Percentiles rank a stretch among this genome's conserved stretches.
These are phyloP conservation scores for Calonectris borealis DNA, from an alignment of 2,113 vertebrate genomes.

Conservation along the genomic window DNA sequence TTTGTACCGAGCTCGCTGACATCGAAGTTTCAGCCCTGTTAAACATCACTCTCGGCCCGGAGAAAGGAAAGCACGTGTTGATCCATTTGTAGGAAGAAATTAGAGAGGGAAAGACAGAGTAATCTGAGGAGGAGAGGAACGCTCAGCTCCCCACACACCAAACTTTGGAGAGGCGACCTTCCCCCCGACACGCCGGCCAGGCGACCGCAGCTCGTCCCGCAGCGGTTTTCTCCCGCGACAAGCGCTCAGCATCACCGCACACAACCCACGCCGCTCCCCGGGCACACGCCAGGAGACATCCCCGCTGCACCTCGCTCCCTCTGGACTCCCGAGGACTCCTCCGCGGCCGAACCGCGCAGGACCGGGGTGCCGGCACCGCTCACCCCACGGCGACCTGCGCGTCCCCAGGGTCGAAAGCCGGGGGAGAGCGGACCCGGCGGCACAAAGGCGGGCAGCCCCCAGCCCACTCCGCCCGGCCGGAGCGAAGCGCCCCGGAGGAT, in stretches of 20 bases:
- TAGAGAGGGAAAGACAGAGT: background rate
- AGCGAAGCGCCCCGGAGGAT: no score
- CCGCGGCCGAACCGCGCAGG: background rate
- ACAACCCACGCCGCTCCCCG: background rate
- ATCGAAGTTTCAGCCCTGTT: background rate
- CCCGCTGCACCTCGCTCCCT: background rate
- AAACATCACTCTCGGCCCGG: background rate
- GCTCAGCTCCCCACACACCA: background rate
- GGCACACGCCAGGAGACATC: background rate
- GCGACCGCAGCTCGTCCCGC: no score
- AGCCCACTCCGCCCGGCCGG: no score
- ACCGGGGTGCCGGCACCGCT: background rate
- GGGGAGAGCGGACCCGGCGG: background rate
- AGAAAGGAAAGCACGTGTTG: constrained; percentile 24
- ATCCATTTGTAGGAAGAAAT: background rate
- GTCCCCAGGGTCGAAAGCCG: background rate
- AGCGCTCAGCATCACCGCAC: background rate
- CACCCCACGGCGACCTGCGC: no score
- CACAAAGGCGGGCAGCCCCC: no score
- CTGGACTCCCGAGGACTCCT: background rate
- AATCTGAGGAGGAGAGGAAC: background rate
- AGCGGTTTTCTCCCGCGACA: no score
- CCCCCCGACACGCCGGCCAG: no score
- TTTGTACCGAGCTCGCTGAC: rapidly evolving
- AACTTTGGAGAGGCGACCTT: background rate